Percentiles rank a stretch among this genome's conserved stretches.
phyloP scores from a whole-genome alignment of 2,113 vertebrate species.

The Corythoichthys haematopterus region DNA sequence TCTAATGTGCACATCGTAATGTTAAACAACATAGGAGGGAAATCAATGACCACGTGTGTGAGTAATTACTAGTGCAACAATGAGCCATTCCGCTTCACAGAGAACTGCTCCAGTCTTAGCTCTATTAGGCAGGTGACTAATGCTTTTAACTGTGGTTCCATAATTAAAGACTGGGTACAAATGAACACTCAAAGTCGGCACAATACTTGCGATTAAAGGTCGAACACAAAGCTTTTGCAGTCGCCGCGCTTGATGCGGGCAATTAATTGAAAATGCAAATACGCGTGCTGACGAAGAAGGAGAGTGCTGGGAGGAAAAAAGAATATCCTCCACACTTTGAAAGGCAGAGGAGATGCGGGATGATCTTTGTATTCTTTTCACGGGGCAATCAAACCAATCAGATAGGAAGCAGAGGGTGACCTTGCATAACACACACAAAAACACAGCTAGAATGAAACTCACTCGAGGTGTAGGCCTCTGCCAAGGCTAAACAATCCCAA shows the following conservation, averaged over 20 bases:
- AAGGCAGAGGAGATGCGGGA: constrained; percentile 3
- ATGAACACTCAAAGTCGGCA: constrained; percentile 64
- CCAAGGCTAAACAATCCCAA: background rate
- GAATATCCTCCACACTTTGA: constrained; percentile 51
- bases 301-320: constrained; percentile 37
- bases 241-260: constrained; percentile 48
- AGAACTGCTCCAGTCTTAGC: constrained; percentile 46
- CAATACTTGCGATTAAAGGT: constrained; percentile 75
- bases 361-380: background rate
- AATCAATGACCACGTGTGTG: constrained; percentile 41
- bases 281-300: constrained; percentile 62
- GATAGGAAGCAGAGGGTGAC: constrained; percentile 49
- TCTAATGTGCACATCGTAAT: constrained; percentile 29
- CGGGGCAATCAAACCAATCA: constrained; percentile 52
- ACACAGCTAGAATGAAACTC: constrained; percentile 38
- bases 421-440: constrained; percentile 23
- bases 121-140: constrained; percentile 72
- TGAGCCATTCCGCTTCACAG: constrained; percentile 46
- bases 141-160: constrained; percentile 62
- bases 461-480: constrained; percentile 13
- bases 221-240: constrained; percentile 61
- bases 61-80: constrained; percentile 57
- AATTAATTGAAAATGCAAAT: constrained; percentile 77
- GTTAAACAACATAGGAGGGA: constrained; percentile 36
- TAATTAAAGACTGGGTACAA: constrained; percentile 73